A percentile compares a stretch with the other conserved stretches of the same genome.
phyloP scores from a whole-genome alignment of 1,140 invertebrate species.

The Xylocopa sonorina region DNA sequence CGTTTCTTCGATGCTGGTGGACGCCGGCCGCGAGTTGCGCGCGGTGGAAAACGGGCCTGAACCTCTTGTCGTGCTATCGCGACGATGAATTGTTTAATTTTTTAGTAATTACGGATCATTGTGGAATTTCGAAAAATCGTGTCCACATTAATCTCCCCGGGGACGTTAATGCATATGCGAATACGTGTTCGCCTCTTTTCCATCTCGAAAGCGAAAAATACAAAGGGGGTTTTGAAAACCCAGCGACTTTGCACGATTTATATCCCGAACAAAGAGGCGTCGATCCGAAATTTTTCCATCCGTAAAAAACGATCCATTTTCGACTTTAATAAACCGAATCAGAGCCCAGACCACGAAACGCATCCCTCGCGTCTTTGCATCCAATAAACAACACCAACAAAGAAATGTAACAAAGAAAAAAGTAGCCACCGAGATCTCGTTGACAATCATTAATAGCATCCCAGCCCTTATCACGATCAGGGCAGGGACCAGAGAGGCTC shows the following conservation, averaged over 20 bases:
- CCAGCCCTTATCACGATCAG: background rate
- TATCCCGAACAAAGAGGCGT: background rate
- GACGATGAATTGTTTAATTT: background rate
- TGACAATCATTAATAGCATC: conserved; percentile 25
- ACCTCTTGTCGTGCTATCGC: background rate
- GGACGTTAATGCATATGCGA: too few species aligned
- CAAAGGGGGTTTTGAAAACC: background rate
- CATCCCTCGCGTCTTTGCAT: background rate
- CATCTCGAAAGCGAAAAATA: background rate
- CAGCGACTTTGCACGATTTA: too few species aligned
- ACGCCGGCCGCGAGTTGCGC: background rate
- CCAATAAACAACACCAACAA: background rate
- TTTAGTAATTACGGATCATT: background rate
- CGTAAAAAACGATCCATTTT: background rate
- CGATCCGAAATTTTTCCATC: background rate
- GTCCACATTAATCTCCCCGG: too few species aligned
- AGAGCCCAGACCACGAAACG: background rate
- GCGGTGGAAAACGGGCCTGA: too few species aligned
- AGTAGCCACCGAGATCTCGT: background rate
- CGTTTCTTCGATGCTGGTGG: conserved; percentile 1
- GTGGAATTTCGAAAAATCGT: background rate
- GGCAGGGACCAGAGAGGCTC: background rate
- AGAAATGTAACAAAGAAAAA: background rate
- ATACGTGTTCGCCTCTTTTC: too few species aligned
- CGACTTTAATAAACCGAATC: background rate